Base-by-base conservation (phyloP, 2,888 invertebrate species). In the Chalcis sispes region DNA sequence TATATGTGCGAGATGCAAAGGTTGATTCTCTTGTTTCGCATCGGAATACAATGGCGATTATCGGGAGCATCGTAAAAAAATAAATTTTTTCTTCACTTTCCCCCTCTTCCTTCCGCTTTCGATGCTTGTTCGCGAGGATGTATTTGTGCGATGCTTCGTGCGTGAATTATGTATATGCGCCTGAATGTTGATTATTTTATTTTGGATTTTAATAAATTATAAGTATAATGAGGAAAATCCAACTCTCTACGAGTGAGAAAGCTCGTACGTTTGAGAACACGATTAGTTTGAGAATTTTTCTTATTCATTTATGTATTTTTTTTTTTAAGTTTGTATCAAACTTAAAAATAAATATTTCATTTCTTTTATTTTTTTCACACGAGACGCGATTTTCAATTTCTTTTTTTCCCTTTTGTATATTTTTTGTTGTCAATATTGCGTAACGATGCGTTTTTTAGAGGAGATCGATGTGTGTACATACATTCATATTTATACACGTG, bases 21-120 rank as follows among this genome's bases (percentile, higher is more conserved):
- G 36, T 58, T 56, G 29, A 56, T 23, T 42, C 8, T 42, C 42
- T 42, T 36, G 36, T 32, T 58, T 72, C 15, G 7, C 15, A 64
- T 64, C 36, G 48, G 48, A 71, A 48, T 66, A 67, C 71, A 67
- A 72, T 69, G 58, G n/a, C 72, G 36, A 67, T 70, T 52, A 50
- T 58, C 46, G 69, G 59, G 69, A 72, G 64, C 36, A 27, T 65
- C 32, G 73, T 77, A 77, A 70, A 77, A 77, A 77, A 77, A 77
- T 77, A 77, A 77, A 58, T 71, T 71, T 69, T 52, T 76, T 62
- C 25, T 61, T 52, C 18, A 58, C 58, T 54, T 54, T 23, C 58
- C 54, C 36, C 36, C 42, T 59, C 29, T 72, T 15, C 56, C 42
- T 42, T 15, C 50, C n/a, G n/a, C 42, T 42, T 32, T 58, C 50